phyloP scores from a whole-genome alignment of 1,140 invertebrate species.

The Polypedilum vanderplanki region DNA sequence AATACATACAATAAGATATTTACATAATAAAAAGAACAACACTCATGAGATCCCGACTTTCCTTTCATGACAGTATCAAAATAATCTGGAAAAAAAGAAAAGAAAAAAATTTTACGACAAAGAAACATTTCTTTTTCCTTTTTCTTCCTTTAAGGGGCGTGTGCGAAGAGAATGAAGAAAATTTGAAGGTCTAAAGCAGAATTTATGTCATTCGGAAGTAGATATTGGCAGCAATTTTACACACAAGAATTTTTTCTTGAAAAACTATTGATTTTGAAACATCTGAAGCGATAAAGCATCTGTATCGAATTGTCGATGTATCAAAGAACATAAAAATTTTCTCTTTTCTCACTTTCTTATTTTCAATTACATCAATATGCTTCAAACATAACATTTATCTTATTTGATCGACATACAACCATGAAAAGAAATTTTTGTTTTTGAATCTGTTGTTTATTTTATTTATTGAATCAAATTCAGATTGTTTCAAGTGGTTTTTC shows the following conservation, averaged over 20 bases:
- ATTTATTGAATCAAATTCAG: too few species aligned
- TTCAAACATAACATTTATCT: slow-evolving; percentile 8
- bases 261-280: background rate
- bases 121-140: too few species aligned
- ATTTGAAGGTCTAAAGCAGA: background rate
- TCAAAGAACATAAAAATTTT: background rate
- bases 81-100: background rate
- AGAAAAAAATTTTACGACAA: background rate
- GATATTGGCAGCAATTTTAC: background rate
- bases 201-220: background rate
- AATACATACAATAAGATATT: background rate
- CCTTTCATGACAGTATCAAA: background rate
- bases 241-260: background rate
- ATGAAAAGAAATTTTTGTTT: background rate
- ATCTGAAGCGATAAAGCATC: slow-evolving; percentile 1
- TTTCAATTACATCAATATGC: slow-evolving; percentile 8
- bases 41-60: slow-evolving; percentile 15
- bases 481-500: too few species aligned
- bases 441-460: background rate
- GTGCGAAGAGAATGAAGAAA: background rate
- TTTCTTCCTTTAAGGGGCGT: background rate
- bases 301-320: slow-evolving; percentile 7
- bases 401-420: background rate
- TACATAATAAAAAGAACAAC: background rate
- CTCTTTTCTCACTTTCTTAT: background rate